Evolutionary conservation across 2,113 vertebrate species (phyloP).

Genomic region (Oxyruncus cristatus): DNA sequence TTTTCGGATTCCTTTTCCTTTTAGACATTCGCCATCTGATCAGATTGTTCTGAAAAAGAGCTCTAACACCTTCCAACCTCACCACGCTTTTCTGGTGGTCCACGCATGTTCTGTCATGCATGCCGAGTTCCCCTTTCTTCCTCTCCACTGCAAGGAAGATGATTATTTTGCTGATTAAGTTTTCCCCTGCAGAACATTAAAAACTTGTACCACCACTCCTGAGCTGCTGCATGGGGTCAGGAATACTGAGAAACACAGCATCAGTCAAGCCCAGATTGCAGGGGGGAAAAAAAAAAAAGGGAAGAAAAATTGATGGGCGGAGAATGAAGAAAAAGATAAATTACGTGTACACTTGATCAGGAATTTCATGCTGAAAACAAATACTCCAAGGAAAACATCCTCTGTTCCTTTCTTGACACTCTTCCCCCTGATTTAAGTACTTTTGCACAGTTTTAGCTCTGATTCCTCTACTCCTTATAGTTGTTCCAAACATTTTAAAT

Average conservation of each 20-base stretch:
- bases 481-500: not conserved
- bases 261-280: not conserved
- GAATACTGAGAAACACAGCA: not conserved
- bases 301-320: not conserved
- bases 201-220: constrained; percentile 38
- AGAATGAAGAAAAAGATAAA: not conserved
- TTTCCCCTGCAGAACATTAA: constrained; percentile 77
- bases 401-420: not conserved
- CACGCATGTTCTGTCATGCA: constrained; percentile 65
- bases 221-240: not conserved
- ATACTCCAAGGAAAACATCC: not conserved
- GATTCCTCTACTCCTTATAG: not conserved
- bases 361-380: constrained; percentile 10
- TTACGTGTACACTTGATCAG: not conserved
- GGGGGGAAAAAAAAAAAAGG: not conserved
- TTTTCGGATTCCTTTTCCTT: constrained; percentile 74
- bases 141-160: constrained; percentile 59
- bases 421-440: not conserved
- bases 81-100: constrained; percentile 75
- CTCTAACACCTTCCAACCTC: constrained; percentile 62
- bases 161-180: constrained; percentile 82
- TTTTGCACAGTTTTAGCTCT: not conserved
- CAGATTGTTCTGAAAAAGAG: constrained; percentile 73
- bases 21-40: constrained; percentile 73
- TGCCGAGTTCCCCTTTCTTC: constrained; percentile 21